phyloP scores from a whole-genome alignment of 2,888 invertebrate genomes.

The Metopia argyrocephala region DNA sequence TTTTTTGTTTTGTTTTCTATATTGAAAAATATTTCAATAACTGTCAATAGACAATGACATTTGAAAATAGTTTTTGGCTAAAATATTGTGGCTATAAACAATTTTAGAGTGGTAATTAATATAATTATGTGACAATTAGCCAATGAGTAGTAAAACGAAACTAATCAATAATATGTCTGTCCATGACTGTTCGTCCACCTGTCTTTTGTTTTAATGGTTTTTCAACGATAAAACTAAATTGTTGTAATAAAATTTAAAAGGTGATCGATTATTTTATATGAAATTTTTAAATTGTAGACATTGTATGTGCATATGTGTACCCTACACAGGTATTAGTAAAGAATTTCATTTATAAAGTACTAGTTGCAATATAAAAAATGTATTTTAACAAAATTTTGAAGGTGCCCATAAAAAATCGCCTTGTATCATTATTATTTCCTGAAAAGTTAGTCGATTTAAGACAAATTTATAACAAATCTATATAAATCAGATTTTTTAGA shows the following conservation, averaged over 20 bases:
- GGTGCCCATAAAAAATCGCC: too few relatives aligned
- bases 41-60: neutral
- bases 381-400: too few relatives aligned
- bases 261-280: constrained; percentile 44
- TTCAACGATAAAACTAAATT: neutral
- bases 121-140: constrained; percentile 67
- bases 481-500: too few relatives aligned
- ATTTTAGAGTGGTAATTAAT: constrained; percentile 64
- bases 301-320: too few relatives aligned
- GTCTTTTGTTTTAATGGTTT: neutral
- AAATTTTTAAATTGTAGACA: too few relatives aligned
- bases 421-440: too few relatives aligned
- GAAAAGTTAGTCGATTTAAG: too few relatives aligned
- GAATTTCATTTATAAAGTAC: too few relatives aligned
- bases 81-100: neutral
- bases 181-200: neutral
- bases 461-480: too few relatives aligned
- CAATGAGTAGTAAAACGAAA: constrained; percentile 40
- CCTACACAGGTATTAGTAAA: too few relatives aligned
- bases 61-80: neutral
- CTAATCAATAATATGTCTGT: constrained; percentile 26
- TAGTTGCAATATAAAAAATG: too few relatives aligned
- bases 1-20: neutral
- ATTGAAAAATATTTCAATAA: neutral
- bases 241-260: neutral